Conservation (phyloP, 1,140 invertebrate genomes). For the Papilio dardanus region DNA sequence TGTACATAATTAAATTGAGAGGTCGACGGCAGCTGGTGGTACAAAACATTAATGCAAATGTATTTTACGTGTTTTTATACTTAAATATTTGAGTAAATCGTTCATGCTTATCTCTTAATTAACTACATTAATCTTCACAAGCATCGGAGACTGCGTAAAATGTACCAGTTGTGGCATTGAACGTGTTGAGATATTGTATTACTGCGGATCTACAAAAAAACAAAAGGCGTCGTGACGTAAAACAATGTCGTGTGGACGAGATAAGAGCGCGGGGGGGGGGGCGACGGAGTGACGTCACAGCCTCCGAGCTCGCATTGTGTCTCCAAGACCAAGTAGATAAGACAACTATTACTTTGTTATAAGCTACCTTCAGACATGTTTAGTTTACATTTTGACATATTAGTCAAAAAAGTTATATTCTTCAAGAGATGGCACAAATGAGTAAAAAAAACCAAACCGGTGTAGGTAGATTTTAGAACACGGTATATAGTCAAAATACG, state of each 20-base stretch:
- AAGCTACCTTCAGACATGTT: no score
- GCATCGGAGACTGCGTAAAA: no score
- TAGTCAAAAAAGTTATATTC: no score
- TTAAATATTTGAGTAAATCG: no score
- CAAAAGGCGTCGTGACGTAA: not conserved
- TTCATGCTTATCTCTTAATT: no score
- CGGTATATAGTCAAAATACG: no score
- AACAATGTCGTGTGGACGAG: not conserved
- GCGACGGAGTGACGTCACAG: not conserved
- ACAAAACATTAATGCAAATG: not conserved
- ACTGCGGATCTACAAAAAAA: not conserved
- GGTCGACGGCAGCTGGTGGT: not conserved
- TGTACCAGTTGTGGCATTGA: not conserved
- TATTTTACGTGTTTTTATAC: not conserved
- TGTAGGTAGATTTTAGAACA: no score
- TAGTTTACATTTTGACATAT: no score
- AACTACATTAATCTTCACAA: not conserved
- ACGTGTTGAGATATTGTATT: not conserved
- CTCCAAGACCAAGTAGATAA: not conserved
- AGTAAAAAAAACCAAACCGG: no score
- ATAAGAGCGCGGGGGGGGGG: not conserved
- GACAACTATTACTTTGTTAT: not conserved
- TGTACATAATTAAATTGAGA: conserved; percentile 9
- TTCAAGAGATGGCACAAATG: no score
- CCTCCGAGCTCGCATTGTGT: not conserved